phyloP scores from a whole-genome alignment of 2,888 invertebrate species.

The Netelia virgata region DNA sequence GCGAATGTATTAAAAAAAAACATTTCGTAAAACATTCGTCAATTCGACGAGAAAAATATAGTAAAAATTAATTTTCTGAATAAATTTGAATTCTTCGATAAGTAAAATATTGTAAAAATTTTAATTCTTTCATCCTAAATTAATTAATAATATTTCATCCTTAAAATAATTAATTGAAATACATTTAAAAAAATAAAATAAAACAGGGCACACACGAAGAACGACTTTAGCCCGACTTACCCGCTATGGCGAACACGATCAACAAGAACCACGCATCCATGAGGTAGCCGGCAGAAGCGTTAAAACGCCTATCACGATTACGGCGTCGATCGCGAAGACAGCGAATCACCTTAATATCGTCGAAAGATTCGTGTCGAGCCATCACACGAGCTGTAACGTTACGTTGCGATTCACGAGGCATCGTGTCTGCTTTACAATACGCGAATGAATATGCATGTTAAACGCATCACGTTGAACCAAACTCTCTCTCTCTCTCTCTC shows the following conservation, averaged over 20 bases:
- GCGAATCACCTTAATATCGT: slow-evolving; percentile 19
- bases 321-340: slow-evolving; percentile 30
- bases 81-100: no score
- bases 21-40: no score
- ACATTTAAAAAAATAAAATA: no score
- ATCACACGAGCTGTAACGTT: slow-evolving; percentile 54
- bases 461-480: not conserved
- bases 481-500: not conserved
- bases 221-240: slow-evolving; percentile 50
- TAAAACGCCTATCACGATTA: slow-evolving; percentile 49
- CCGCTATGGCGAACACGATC: slow-evolving; percentile 63
- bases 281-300: slow-evolving; percentile 57
- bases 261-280: slow-evolving; percentile 70
- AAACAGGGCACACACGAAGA: no score
- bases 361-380: slow-evolving; percentile 36
- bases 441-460: slow-evolving; percentile 12
- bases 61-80: no score
- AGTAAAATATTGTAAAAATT: no score
- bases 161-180: no score
- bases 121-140: no score
- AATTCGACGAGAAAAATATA: no score
- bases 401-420: slow-evolving; percentile 15
- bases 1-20: no score
- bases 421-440: slow-evolving; percentile 31
- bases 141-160: no score